phyloP scores from a whole-genome alignment of 2,113 vertebrate genomes.

The Trematocara marginatum region DNA sequence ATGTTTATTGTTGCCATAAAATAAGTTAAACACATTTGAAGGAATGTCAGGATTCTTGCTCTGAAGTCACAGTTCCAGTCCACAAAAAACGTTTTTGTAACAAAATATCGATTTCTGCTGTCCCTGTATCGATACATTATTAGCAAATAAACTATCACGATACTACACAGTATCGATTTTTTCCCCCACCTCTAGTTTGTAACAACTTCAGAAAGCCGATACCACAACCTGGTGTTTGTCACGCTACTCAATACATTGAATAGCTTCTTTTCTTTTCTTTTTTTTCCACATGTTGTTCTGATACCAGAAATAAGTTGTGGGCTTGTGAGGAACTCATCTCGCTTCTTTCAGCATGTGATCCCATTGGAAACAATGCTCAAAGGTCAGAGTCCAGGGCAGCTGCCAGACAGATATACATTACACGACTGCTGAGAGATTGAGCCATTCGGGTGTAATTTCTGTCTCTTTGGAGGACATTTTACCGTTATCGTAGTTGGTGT shows the following conservation, averaged over 20 bases:
- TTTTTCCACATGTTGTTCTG: neutral
- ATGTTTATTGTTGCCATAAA: too few relatives aligned
- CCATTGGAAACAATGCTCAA: conserved; percentile 40
- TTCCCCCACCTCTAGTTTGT: neutral
- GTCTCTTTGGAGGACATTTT: neutral
- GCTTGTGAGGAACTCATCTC: neutral
- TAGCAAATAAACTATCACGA: too few relatives aligned
- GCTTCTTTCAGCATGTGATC: conserved; percentile 24
- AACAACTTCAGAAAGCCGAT: neutral
- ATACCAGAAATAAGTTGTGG: neutral
- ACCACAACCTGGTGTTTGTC: neutral
- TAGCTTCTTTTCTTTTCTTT: neutral
- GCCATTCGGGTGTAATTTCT: neutral
- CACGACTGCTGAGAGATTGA: neutral
- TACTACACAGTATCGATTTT: too few relatives aligned
- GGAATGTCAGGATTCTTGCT: too few relatives aligned
- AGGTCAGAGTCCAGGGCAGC: conserved; percentile 37
- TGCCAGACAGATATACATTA: conserved; percentile 10
- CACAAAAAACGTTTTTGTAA: too few relatives aligned
- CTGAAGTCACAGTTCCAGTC: too few relatives aligned
- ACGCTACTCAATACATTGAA: neutral
- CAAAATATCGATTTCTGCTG: too few relatives aligned
- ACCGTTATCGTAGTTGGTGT: neutral
- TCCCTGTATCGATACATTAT: too few relatives aligned
- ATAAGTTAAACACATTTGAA: too few relatives aligned